These are phyloP conservation scores for Erithacus rubecula DNA, from an alignment of 2,797 vertebrate species.

Conservation along the genomic window DNA sequence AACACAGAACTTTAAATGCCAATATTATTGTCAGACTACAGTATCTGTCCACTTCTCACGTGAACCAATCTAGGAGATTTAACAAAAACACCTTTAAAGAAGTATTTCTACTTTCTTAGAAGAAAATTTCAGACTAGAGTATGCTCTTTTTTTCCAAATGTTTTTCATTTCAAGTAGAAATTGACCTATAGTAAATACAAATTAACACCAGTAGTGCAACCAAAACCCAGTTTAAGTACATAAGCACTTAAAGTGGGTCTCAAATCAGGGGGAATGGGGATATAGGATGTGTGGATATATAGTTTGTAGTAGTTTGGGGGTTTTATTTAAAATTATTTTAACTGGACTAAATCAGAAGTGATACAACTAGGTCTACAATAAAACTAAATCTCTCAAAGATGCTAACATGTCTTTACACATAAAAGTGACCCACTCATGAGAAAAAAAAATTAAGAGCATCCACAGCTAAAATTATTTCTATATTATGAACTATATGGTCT, in stretches of 20 bases:
- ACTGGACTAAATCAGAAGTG: neutral
- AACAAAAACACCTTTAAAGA: neutral
- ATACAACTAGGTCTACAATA: neutral
- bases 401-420: neutral
- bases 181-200: neutral
- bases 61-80: neutral
- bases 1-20: neutral
- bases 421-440: neutral
- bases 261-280: fast-evolving
- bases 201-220: neutral
- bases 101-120: neutral
- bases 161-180: neutral
- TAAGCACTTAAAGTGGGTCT: neutral
- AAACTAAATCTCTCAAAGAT: neutral
- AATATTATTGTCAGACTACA: neutral
- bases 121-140: neutral
- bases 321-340: neutral
- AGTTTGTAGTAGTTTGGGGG: too few relatives aligned
- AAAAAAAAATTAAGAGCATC: neutral
- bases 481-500: neutral
- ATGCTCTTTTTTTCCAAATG: neutral
- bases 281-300: neutral
- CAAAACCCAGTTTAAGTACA: neutral
- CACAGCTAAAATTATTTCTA: neutral
- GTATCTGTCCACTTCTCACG: neutral